Evolutionary conservation across 2,797 vertebrate genomes (phyloP).

Genomic region (Peromyscus melanophrys): DNA sequence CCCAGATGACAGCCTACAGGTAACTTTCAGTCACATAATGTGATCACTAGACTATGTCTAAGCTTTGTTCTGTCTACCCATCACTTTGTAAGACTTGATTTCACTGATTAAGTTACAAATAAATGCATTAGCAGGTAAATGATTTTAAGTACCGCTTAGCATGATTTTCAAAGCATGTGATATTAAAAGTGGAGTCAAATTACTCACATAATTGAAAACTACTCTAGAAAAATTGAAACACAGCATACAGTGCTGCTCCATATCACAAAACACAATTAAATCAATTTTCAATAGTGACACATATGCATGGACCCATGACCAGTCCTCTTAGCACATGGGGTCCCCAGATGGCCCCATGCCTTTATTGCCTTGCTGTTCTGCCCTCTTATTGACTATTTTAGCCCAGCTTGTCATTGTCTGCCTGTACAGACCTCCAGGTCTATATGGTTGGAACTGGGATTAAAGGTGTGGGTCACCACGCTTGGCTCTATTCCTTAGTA

Average conservation of each 20-base stretch:
- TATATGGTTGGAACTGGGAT: no score
- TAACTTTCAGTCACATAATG: conserved; percentile 31
- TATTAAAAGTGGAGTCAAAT: conserved; percentile 44
- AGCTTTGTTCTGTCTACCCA: not conserved
- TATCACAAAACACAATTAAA: not conserved
- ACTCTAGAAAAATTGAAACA: not conserved
- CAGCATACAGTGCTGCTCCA: not conserved
- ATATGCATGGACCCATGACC: not conserved
- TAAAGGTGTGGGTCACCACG: no score
- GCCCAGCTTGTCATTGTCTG: no score
- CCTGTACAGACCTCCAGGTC: no score
- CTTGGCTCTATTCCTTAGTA: no score
- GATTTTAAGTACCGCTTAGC: conserved; percentile 15
- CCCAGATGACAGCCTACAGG: not conserved
- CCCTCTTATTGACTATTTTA: no score
- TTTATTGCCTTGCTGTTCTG: no score
- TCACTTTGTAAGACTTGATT: not conserved
- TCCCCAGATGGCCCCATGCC: not conserved
- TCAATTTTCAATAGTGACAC: not conserved
- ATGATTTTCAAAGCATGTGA: not conserved
- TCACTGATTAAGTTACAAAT: not conserved
- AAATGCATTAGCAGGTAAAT: conserved; percentile 11
- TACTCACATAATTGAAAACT: conserved; percentile 8
- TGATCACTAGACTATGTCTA: not conserved
- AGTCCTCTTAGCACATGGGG: not conserved